phyloP scores from a whole-genome alignment of 2,113 vertebrate species.

The Ahaetulla prasina region DNA sequence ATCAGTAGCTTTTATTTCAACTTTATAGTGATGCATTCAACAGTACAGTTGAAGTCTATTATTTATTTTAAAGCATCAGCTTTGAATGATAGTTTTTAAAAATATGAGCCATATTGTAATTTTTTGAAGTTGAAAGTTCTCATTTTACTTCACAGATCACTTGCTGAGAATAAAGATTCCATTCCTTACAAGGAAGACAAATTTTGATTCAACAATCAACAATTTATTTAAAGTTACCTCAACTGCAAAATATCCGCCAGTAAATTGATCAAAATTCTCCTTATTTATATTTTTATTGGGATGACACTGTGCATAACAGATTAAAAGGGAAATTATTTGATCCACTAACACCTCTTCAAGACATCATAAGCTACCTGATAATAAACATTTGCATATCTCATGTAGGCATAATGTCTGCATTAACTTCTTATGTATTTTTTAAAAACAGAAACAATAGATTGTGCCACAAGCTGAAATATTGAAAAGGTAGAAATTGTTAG shows the following conservation, averaged over 20 bases:
- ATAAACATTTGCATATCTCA: not conserved
- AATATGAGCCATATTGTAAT: not conserved
- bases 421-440: not conserved
- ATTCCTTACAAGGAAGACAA: not conserved
- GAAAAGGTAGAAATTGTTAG: not conserved
- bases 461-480: not conserved
- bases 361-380: not conserved
- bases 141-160: not conserved
- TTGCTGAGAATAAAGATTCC: slow-evolving; percentile 9
- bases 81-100: slow-evolving; percentile 19
- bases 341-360: not conserved
- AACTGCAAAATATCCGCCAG: not conserved
- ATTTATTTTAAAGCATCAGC: not conserved
- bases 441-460: not conserved
- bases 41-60: slow-evolving; percentile 2
- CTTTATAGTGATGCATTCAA: not conserved
- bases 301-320: not conserved
- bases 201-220: not conserved
- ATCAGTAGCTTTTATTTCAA: not conserved
- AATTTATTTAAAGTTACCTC: slow-evolving; percentile 15
- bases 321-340: not conserved
- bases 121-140: not conserved
- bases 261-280: not conserved
- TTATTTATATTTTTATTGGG: not conserved
- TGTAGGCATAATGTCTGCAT: not conserved